Conservation (phyloP, 2,113 vertebrate species). For the Mugil cephalus region DNA sequence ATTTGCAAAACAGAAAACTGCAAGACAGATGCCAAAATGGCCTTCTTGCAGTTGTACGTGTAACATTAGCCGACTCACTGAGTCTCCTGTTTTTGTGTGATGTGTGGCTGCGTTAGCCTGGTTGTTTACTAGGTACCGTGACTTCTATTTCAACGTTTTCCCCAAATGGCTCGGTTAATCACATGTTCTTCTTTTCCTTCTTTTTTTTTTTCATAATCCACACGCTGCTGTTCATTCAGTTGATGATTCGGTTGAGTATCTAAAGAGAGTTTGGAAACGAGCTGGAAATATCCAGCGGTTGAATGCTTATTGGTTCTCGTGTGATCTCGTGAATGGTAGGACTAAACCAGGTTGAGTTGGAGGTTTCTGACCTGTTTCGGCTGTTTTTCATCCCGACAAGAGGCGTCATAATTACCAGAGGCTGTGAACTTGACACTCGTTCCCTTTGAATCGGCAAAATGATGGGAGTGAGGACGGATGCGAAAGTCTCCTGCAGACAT, state of each 20-base stretch:
- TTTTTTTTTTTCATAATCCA: not conserved
- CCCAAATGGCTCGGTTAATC: no score
- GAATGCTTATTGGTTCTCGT: conserved; percentile 14
- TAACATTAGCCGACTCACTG: no score
- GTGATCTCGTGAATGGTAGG: not conserved
- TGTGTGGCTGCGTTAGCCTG: no score
- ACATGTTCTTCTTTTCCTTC: no score
- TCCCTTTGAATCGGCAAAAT: conserved; percentile 64
- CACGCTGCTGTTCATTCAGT: not conserved
- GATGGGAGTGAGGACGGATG: conserved; percentile 60
- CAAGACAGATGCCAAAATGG: no score
- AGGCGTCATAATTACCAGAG: conserved; percentile 63
- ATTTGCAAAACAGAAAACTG: no score
- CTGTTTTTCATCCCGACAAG: conserved; percentile 38
- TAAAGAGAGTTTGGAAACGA: not conserved
- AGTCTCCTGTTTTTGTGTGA: no score
- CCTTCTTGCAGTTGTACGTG: no score
- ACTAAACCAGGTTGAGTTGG: conserved; percentile 20
- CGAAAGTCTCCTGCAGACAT: conserved; percentile 60
- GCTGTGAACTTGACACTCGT: conserved; percentile 70
- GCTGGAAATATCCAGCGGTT: not conserved
- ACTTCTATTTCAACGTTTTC: no score
- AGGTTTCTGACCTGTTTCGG: conserved; percentile 41
- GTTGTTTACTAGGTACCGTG: no score
- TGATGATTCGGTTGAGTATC: no score